These are phyloP conservation scores for Pan troglodytes DNA, from an alignment of 2,113 vertebrate genomes.

Conservation along the genomic window NHGRI_mPanTro3-v2.1_pri NC_072415.2:88408501-88409000, in stretches of 20 bases:
- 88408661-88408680: background rate
- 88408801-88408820: background rate
- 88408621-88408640: background rate
- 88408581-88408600: accelerated
- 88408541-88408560: background rate
- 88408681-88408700: background rate
- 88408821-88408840: background rate
- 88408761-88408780: background rate
- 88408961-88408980: too few relatives aligned
- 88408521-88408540: too few relatives aligned
- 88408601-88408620: background rate
- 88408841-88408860: background rate
- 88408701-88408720: background rate
- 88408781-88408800: background rate
- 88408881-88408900: too few relatives aligned
- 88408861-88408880: background rate
- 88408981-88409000: too few relatives aligned
- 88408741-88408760: background rate
- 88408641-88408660: accelerated
- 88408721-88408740: background rate
- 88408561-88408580: background rate
- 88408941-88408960: too few relatives aligned
- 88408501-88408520: too few relatives aligned
- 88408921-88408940: too few relatives aligned
- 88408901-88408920: too few relatives aligned